phyloP scores from a whole-genome alignment of 2,797 vertebrate species.

The Paramormyrops hopkinsi region DNA sequence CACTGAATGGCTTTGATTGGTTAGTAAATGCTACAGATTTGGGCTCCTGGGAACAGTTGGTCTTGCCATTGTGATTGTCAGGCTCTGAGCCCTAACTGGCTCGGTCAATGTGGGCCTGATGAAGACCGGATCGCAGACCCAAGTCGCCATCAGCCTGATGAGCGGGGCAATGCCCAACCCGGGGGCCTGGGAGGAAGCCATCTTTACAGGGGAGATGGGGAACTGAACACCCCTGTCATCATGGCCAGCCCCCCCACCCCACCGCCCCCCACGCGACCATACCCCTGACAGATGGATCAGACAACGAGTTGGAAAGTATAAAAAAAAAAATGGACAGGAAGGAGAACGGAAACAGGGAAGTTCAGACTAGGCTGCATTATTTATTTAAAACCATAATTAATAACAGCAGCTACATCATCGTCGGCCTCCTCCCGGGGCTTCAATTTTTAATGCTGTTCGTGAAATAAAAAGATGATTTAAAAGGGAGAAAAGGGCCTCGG shows the following conservation, averaged over 20 bases:
- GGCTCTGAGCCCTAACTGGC: neutral
- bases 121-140: neutral
- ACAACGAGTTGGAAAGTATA: conserved; percentile 24
- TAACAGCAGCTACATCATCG: conserved; percentile 47
- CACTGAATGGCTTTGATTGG: conserved; percentile 15
- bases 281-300: conserved; percentile 42
- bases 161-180: neutral
- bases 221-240: conserved; percentile 32
- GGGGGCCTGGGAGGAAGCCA: neutral
- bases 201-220: neutral
- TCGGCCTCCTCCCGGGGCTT: conserved; percentile 42
- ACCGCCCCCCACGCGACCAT: neutral
- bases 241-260: conserved; percentile 24
- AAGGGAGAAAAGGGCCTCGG: conserved; percentile 33
- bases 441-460: conserved; percentile 58
- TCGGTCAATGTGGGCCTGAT: conserved; percentile 12
- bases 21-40: conserved; percentile 5
- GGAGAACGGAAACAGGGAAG: conserved; percentile 34
- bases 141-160: conserved; percentile 10
- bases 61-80: neutral
- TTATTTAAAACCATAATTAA: conserved; percentile 60
- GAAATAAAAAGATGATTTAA: conserved; percentile 42
- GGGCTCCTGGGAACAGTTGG: neutral
- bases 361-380: conserved; percentile 52
- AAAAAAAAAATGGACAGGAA: conserved; percentile 9